A percentile compares a stretch with the other conserved stretches of the same genome.
Evolutionary conservation across 2,888 invertebrate species (phyloP).

Genomic region (Imbricaverruca yamaguchii): DNA sequence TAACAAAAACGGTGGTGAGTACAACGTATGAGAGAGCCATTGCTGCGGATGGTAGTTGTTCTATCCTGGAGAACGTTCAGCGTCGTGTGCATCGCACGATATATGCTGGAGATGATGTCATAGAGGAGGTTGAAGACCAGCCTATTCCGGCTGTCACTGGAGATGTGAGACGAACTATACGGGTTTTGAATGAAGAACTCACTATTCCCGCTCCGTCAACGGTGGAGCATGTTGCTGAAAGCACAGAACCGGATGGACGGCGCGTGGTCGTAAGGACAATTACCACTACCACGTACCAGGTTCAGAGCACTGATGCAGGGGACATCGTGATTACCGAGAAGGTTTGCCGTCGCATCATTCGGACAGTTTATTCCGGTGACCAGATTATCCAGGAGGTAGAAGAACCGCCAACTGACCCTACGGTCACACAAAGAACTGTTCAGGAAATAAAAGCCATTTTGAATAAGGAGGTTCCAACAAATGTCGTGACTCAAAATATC

Average conservation of each 20-base stretch:
- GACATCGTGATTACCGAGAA: background rate
- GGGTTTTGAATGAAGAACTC: background rate
- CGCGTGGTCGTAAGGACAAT: background rate
- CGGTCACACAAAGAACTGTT: background rate
- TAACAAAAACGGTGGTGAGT: background rate
- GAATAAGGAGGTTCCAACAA: background rate
- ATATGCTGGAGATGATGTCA: background rate
- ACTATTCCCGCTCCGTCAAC: background rate
- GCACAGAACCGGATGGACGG: background rate
- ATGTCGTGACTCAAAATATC: too few species aligned
- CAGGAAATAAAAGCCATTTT: background rate
- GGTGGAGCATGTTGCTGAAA: background rate
- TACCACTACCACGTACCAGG: background rate
- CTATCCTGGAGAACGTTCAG: background rate
- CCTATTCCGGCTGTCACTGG: too few species aligned
- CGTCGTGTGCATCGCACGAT: background rate
- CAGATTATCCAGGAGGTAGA: background rate
- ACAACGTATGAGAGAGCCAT: background rate
- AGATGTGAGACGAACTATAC: too few species aligned
- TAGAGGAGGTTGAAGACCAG: background rate
- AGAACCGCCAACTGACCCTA: background rate
- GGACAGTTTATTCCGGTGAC: background rate
- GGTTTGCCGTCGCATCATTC: background rate
- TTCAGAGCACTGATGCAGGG: background rate
- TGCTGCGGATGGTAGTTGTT: background rate